Evolutionary conservation across 2,888 invertebrate species (phyloP).

Genomic region (Acleris holmiana): DNA sequence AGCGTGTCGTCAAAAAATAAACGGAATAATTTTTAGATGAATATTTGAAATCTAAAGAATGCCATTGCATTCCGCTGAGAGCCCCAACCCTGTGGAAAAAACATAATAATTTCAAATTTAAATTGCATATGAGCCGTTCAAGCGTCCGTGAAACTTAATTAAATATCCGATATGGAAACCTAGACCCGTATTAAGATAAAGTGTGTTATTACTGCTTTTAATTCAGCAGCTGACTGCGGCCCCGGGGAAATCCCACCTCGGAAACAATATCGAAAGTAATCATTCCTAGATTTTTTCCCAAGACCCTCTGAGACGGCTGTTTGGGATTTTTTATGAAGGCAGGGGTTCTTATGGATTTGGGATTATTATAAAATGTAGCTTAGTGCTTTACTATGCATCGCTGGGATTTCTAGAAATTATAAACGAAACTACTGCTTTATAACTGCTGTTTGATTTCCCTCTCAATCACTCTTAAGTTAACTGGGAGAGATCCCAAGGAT

Average conservation of each 20-base stretch:
- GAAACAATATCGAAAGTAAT: slow-evolving; percentile 41
- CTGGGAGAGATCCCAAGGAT: too few relatives aligned
- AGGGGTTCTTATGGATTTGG: too few relatives aligned
- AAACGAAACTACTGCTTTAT: too few relatives aligned
- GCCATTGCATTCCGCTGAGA: neutral
- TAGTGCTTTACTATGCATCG: too few relatives aligned
- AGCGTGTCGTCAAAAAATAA: too few relatives aligned
- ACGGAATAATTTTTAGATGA: too few relatives aligned
- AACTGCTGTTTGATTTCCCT: too few relatives aligned
- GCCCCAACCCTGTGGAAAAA: neutral
- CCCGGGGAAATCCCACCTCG: slow-evolving; percentile 45
- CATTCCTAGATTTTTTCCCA: slow-evolving; percentile 41
- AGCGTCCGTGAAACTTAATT: neutral
- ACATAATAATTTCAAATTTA: neutral
- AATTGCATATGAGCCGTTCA: neutral
- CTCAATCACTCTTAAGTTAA: too few relatives aligned
- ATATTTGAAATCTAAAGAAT: too few relatives aligned
- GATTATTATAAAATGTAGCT: too few relatives aligned
- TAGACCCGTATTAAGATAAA: slow-evolving; percentile 21
- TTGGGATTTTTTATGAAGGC: neutral
- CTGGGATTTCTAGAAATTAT: too few relatives aligned
- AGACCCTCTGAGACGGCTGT: neutral
- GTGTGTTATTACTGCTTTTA: slow-evolving; percentile 45
- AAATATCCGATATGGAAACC: slow-evolving; percentile 14
- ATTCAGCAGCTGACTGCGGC: slow-evolving; percentile 45